Base-by-base conservation (phyloP, 2,888 invertebrate genomes). In the Nebria salina region DNA sequence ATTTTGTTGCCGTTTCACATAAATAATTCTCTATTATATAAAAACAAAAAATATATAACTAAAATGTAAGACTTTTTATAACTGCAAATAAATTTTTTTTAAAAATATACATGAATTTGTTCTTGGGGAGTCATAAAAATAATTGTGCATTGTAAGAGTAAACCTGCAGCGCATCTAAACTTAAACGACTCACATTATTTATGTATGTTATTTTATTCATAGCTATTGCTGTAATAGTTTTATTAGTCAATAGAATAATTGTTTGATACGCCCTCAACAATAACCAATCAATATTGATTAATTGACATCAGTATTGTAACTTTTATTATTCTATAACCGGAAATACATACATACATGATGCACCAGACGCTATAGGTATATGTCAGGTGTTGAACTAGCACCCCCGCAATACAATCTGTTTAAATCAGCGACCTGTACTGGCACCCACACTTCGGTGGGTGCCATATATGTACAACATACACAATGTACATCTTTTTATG, bases 301-400 rank as follows among this genome's bases (percentile, higher is more conserved):
- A 26, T 25, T 26, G 70, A 34, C 34, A 25, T 66, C 25, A 25
- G 70, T 70, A 26, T 25, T 34, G 70, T 70, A 26, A 70, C 26
- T 70, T 70, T 70, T 70, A 70, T 70, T 20, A 26, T 34, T 26
- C 11, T 70, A 34, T 70, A 25, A 11, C 25, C 34, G 34, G 25
- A 11, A 70, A 70, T 70, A 34, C 7, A 54, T 54, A 54, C 70
- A 25, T 70, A 11, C 26, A 26, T 70, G 70, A 26, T 70, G 25
- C 26, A 26, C 26, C 70, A 25, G 25, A 68, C 20, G 25, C 68
- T 68, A 68, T 13, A 73, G 41, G 41, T 11, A 41, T 54, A 75
- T 80, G 80, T 80, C 80, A 80, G 80, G 80, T 80, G 80, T 75
- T 70, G 80, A 80, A 70, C 75, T 26, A 7, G 26, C 80, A 72